Conservation (phyloP, 2,888 invertebrate species). For the Agriotes lineatus region DNA sequence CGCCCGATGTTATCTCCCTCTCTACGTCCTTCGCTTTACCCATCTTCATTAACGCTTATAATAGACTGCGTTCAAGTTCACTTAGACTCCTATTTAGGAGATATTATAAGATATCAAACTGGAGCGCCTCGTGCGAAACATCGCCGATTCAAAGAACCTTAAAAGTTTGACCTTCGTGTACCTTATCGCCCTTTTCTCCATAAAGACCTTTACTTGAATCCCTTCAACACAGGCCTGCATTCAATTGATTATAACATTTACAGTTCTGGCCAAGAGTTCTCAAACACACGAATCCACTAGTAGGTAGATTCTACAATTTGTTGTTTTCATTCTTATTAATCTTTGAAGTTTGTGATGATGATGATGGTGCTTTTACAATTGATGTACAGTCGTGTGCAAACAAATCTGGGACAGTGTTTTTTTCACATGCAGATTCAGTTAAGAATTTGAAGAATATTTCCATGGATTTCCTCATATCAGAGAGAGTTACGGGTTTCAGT, state of each 20-base stretch:
- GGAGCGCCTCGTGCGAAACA: slow-evolving; percentile 24
- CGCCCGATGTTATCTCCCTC: slow-evolving; percentile 59
- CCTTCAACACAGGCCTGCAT: not conserved
- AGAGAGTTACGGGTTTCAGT: too few relatives aligned
- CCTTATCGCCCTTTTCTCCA: not conserved
- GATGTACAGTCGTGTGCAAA: too few relatives aligned
- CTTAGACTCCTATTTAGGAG: slow-evolving; percentile 44
- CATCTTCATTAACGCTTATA: slow-evolving; percentile 62
- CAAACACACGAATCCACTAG: too few relatives aligned
- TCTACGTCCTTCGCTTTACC: slow-evolving; percentile 55
- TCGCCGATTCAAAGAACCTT: slow-evolving; percentile 1
- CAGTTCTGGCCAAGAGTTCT: too few relatives aligned
- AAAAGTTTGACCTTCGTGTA: slow-evolving; percentile 12
- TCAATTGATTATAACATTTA: not conserved
- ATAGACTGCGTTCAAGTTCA: slow-evolving; percentile 54
- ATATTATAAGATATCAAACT: slow-evolving; percentile 38
- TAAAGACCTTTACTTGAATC: not conserved
- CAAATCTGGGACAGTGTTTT: too few relatives aligned
- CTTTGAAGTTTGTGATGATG: too few relatives aligned
- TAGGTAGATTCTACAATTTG: too few relatives aligned
- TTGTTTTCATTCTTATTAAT: too few relatives aligned
- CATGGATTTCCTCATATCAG: too few relatives aligned
- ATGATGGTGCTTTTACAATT: too few relatives aligned
- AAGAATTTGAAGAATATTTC: too few relatives aligned
- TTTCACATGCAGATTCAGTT: too few relatives aligned